phyloP scores from a whole-genome alignment of 2,888 invertebrate species.

The Tanytarsus gracilentus region DNA sequence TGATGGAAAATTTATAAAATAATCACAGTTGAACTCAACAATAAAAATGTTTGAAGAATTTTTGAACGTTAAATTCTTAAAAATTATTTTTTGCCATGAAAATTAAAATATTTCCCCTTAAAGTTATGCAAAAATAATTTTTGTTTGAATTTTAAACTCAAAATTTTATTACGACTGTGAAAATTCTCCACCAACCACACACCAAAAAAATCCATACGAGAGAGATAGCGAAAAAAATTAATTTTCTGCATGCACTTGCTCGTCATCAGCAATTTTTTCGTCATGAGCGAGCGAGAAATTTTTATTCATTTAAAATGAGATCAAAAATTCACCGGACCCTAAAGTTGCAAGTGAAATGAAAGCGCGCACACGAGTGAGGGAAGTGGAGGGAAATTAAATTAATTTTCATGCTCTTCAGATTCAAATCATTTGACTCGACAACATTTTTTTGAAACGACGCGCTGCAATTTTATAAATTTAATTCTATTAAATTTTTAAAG shows the following conservation, averaged over 20 bases:
- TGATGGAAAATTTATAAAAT: too few relatives aligned
- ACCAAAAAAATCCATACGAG: neutral
- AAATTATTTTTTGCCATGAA: too few relatives aligned
- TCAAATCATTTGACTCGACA: neutral
- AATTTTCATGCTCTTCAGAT: conserved; percentile 9
- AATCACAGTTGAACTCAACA: too few relatives aligned
- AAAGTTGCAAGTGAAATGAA: neutral
- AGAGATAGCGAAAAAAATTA: neutral
- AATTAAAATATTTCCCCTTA: too few relatives aligned
- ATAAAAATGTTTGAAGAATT: neutral
- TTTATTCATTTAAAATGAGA: conserved; percentile 22
- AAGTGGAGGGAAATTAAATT: conserved; percentile 21
- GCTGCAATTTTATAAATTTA: neutral
- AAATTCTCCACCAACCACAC: too few relatives aligned
- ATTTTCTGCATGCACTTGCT: conserved; percentile 26
- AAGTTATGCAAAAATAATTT: too few relatives aligned
- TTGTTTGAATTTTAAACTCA: too few relatives aligned
- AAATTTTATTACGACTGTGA: too few relatives aligned
- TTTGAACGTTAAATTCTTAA: too few relatives aligned
- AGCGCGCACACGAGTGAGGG: neutral
- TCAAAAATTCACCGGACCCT: conserved; percentile 23
- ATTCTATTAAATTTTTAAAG: neutral
- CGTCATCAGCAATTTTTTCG: conserved; percentile 23
- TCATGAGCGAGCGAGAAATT: neutral
- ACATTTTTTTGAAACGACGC: neutral